Evolutionary conservation across 1,140 invertebrate species (phyloP).

Genomic region (Orussus abietinus): DNA sequence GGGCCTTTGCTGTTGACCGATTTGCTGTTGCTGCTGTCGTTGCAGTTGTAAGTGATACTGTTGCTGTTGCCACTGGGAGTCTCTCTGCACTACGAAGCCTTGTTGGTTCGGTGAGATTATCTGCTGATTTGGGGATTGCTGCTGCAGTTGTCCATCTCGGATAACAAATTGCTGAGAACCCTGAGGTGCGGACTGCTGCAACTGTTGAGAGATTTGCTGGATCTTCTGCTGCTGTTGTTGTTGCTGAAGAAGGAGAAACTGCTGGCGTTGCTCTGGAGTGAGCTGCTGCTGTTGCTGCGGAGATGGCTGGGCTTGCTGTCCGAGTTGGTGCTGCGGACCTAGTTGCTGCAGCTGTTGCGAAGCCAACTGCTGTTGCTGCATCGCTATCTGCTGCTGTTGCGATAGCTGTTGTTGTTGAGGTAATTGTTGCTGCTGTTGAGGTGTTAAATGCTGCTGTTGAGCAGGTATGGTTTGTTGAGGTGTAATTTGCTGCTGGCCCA

Average conservation of each 20-base stretch:
- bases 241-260: constrained; percentile 40
- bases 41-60: constrained; percentile 46
- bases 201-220: constrained; percentile 51
- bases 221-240: constrained; percentile 48
- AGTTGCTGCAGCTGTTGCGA: constrained; percentile 41
- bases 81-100: constrained; percentile 50
- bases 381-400: constrained; percentile 37
- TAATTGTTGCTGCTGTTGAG: constrained; percentile 29
- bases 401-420: constrained; percentile 31
- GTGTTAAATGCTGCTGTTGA: constrained; percentile 23
- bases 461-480: no score
- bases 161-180: constrained; percentile 57
- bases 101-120: constrained; percentile 52
- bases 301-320: constrained; percentile 31
- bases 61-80: constrained; percentile 60
- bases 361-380: constrained; percentile 30
- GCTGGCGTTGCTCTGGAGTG: constrained; percentile 45
- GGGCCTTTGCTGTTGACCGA: constrained; percentile 43
- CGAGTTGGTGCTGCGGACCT: constrained; percentile 37
- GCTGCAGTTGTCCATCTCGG: constrained; percentile 55
- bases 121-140: constrained; percentile 51
- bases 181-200: constrained; percentile 50
- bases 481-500: constrained; percentile 31
- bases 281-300: constrained; percentile 33
- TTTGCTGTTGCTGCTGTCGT: constrained; percentile 53